Base-by-base conservation (phyloP, 2,888 invertebrate species). In the Agrotis puta region DNA sequence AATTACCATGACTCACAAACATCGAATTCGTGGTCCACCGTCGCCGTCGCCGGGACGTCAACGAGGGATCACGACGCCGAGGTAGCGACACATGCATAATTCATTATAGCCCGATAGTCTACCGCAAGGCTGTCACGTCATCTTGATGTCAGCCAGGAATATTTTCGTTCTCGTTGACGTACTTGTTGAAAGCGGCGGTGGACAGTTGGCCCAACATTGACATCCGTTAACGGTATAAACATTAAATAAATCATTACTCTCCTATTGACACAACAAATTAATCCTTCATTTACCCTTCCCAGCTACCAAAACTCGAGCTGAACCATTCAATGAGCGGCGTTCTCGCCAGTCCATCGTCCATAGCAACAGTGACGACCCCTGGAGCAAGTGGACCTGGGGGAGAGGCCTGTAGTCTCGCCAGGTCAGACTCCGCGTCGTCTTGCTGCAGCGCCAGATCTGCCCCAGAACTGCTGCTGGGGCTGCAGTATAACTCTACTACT, bases 341-440 rank as follows among this genome's bases (percentile, higher is more conserved):
- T 61, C 86, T 95, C 18, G 94, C 94, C 2, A 92, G 92, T 57
- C 95, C 95, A 2, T 94, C 92, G 0, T 93, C 95, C 0, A 81
- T 93, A 33, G 89, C 92, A 4, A 92, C 94, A 14, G 90, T 89
- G 72, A 88, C 90, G 43, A 89, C 91, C 0, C 92, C 92, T 0
- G 74, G 87, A 0, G 71, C 76, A 9, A 64, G 77, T 13, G 77
- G 73, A 2, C 82, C 84, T 14, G 89, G 88, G 3, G 94, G 93
- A 4, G 95, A 95, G 80, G 94, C 94, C 1, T 97, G 97, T 87
- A 98, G 98, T 91, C 96, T 99, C 88, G 98, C 99, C 22, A 96
- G 99, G 70, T 99, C 99, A 79, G 99, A 99, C 94, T 98, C 98
- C 84, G 98, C 99, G 9, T 99, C 99, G 45, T 99, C 99, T 0